A percentile compares a stretch with the other conserved stretches of the same genome.
Conservation (phyloP, 2,113 vertebrate genomes). For the Alaudala cheleensis region DNA sequence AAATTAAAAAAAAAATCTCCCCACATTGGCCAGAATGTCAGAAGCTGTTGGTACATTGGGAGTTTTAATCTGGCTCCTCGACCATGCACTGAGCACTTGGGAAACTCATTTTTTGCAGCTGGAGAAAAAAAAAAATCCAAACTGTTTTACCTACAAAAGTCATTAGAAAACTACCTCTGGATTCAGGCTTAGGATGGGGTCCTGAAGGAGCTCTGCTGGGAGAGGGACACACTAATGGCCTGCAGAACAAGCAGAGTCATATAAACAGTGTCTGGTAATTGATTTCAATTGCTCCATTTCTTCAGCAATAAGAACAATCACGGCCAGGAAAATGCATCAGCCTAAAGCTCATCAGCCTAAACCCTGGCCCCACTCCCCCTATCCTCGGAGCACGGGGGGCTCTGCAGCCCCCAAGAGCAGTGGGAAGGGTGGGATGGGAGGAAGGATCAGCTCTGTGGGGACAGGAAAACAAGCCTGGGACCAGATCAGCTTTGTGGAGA, state of each 20-base stretch:
- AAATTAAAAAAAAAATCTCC: neutral
- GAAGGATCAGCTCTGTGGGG: neutral
- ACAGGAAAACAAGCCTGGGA: neutral
- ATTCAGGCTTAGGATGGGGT: neutral
- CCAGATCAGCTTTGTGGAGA: too few species aligned
- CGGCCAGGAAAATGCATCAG: neutral
- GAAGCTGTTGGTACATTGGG: neutral
- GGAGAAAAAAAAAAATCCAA: neutral
- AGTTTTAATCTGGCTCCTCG: neutral
- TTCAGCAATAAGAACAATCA: neutral
- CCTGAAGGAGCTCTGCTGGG: neutral
- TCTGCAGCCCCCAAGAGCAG: neutral
- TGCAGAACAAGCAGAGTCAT: neutral
- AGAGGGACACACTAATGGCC: neutral
- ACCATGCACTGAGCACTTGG: neutral
- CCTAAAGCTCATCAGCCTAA: neutral
- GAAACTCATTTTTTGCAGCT: neutral
- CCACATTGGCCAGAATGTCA: neutral
- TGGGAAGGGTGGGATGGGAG: accelerated
- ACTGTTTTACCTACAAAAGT: neutral
- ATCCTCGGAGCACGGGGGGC: neutral
- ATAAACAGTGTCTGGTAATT: neutral
- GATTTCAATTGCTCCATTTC: neutral
- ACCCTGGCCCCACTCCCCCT: neutral
- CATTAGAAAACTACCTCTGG: neutral